A percentile compares a stretch with the other conserved stretches of the same genome.
These are phyloP conservation scores for Microcebus tavaratra DNA, from an alignment of 2,113 vertebrate genomes.

Conservation along the genomic window DNA sequence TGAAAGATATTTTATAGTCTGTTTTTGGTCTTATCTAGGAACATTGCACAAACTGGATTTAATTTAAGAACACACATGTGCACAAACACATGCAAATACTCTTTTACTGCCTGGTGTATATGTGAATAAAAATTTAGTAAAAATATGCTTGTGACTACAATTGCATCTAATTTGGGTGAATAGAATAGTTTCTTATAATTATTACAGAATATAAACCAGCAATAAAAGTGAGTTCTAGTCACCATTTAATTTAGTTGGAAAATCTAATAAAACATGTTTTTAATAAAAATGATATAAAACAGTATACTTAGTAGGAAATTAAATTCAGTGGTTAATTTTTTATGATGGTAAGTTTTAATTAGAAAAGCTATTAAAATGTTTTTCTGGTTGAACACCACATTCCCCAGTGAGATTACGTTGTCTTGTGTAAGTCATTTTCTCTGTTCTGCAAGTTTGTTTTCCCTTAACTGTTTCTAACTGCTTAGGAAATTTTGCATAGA, in stretches of 20 bases:
- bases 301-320: constrained; percentile 74
- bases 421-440: constrained; percentile 63
- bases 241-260: constrained; percentile 58
- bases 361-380: constrained; percentile 73
- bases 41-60: not conserved
- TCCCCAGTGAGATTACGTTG: constrained; percentile 59
- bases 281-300: constrained; percentile 75
- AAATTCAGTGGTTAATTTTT: constrained; percentile 77
- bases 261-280: constrained; percentile 67
- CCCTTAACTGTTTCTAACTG: constrained; percentile 56
- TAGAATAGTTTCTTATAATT: constrained; percentile 45
- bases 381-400: constrained; percentile 63
- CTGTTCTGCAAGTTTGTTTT: constrained; percentile 58
- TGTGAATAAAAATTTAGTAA: constrained; percentile 12
- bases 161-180: constrained; percentile 44
- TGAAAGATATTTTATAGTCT: not conserved
- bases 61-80: not conserved
- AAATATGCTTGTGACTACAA: constrained; percentile 65
- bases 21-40: not conserved
- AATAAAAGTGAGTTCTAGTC: constrained; percentile 9
- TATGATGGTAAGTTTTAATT: constrained; percentile 77
- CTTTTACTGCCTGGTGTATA: constrained; percentile 30
- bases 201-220: constrained; percentile 47
- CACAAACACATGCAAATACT: not conserved
- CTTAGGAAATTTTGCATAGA: constrained; percentile 50